Base-by-base conservation (phyloP, 2,888 invertebrate species). In the Tiliacea aurago region DNA sequence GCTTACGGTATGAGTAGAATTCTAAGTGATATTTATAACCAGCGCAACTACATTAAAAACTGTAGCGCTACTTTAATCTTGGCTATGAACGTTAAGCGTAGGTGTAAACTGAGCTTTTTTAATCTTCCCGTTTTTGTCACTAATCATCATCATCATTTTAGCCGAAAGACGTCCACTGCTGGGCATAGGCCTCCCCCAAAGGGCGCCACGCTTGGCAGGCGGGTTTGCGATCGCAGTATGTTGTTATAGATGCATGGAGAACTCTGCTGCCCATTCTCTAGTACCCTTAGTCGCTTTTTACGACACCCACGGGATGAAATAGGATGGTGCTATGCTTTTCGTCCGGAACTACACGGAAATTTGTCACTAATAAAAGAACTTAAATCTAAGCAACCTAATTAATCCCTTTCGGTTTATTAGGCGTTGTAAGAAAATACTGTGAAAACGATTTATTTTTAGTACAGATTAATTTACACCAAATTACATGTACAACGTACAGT, bases 51-150 rank as follows among this genome's bases (percentile, higher is more conserved):
- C 13, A 76, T 76, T 69, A 75, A 53, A 76, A 69, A 75, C 69
- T 49, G 69, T 61, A 68, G 45, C 10, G 69, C 28, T 28, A 47
- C 13, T 69, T 69, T 74, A 65, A 76, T 69, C 76, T 76, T 23
- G 20, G 20, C 15, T 69, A 23, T 61, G 41, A 68, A 74, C 10
- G 41, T 28, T 20, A 28, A 20, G 47, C 61, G 33, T 55, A 47
- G 33, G 61, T 15, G 9, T 47, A 43, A 55, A 13, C 41, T 15
- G 15, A 33, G 41, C 33, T 15, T 59, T 43, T 53, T 69, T 75
- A 55, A 69, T 76, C 47, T 55, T 47, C 41, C 41, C 15, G 4
- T 37, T 68, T 76, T 37, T 33, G 20, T 4, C 4, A 15, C 4
- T 28, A n/a, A n/a, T n/a, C n/a, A n/a, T n/a, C n/a, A n/a, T n/a